Base-by-base conservation (phyloP, 2,797 vertebrate genomes). In the Falco naumanni region DNA sequence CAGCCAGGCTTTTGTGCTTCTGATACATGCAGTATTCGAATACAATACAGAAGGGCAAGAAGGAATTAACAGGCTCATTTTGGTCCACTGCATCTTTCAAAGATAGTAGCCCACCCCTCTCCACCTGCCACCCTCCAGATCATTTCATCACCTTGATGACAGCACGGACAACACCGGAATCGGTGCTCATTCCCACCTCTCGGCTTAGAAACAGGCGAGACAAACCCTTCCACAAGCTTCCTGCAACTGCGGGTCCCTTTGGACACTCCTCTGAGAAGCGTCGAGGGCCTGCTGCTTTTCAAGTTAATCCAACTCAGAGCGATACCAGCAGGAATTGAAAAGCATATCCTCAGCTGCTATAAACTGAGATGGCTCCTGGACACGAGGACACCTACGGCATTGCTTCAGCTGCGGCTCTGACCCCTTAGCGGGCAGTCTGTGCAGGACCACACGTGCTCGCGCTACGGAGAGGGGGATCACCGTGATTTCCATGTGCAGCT, bases 1-100 rank as follows among this genome's bases (percentile, higher is more conserved):
- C 97, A 96, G 96, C 93, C 96, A 95, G 94, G 96, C 94, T 97
- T 98, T 97, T 97, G 97, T 97, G 97, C 97, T 64, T 72, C 56
- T 13, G 90, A 84, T 74, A 93, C 72, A 70, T 89, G 93, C 84
- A 95, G 92, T 39, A 65, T 50, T 91, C 96, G 84, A 63, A 84
- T 80, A 93, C 63, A 48, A 50, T 85, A 90, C 34, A 66, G 51
- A 34, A 91, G 21, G 69, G 81, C 51, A 48, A 79, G 93, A 78
- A 93, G 93, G 50, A 86, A 95, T 76, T 69, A 79, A 95, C 66
- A 96, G 96, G 95, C 70, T 97, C 87, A 39, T 93, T 93, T 94
- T 85, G 95, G 83, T 77, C 85, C 84, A 31, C 61, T 20, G 60
- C 47, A 45, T 33, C 69, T 84, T 63, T 16, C 11, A 43, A 48